phyloP scores from a whole-genome alignment of 2,113 vertebrate species.

The Falcunculus frontatus region DNA sequence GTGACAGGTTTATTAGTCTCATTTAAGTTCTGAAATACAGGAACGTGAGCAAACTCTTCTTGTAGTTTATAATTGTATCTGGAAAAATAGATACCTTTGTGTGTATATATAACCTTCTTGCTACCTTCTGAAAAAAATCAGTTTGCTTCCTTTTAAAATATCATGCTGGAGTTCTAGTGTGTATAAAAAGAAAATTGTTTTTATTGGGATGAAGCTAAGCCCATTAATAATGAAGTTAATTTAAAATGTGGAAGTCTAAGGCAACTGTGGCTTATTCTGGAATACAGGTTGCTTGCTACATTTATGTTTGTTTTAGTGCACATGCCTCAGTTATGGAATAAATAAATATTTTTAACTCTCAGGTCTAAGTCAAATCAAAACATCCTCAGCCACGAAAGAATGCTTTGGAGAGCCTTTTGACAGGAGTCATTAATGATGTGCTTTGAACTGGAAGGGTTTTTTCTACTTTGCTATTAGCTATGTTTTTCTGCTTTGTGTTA shows the following conservation, averaged over 20 bases:
- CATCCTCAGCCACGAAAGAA: background rate
- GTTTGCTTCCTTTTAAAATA: background rate
- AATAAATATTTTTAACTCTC: slow-evolving; percentile 9
- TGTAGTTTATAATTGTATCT: background rate
- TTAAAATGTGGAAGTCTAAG: background rate
- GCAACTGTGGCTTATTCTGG: background rate
- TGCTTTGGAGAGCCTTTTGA: slow-evolving; percentile 38
- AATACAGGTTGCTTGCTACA: background rate
- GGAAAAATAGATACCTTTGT: background rate
- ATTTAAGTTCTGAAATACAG: slow-evolving; percentile 18
- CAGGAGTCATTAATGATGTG: slow-evolving; percentile 35
- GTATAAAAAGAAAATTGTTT: background rate
- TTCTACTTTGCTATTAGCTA: slow-evolving; percentile 41
- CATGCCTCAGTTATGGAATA: background rate
- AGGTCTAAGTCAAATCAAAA: slow-evolving; percentile 5
- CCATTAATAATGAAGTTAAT: background rate
- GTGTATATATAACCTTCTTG: background rate
- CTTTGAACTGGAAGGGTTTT: slow-evolving; percentile 53
- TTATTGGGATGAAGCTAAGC: background rate
- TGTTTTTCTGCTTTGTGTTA: slow-evolving; percentile 44
- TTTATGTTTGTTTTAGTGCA: background rate
- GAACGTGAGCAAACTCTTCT: background rate
- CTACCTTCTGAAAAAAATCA: background rate
- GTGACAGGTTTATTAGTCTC: background rate
- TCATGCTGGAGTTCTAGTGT: background rate